Evolutionary conservation across 1,140 invertebrate species (phyloP).

Genomic region (Temnothorax nylanderi): DNA sequence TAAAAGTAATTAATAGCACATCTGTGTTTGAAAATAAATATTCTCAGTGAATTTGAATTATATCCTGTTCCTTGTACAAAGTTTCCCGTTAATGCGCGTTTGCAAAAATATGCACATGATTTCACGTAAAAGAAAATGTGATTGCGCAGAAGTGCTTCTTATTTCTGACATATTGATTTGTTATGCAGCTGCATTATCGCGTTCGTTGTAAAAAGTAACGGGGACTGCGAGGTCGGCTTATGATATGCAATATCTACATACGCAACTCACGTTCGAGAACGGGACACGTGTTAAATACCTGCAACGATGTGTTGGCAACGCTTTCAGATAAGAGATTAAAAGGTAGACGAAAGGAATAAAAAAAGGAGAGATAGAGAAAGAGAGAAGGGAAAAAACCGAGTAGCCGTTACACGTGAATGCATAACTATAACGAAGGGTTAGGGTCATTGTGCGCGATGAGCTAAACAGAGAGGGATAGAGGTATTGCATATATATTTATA

Average conservation of each 20-base stretch:
- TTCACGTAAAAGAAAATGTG: not conserved
- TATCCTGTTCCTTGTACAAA: not conserved
- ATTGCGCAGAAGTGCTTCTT: not conserved
- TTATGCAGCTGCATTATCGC: not conserved
- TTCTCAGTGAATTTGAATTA: not conserved
- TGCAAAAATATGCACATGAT: not conserved
- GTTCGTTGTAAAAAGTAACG: not conserved
- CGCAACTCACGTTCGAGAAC: not conserved
- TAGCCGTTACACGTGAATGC: conserved; percentile 33
- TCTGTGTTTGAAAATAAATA: conserved; percentile 8
- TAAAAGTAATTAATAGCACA: not conserved
- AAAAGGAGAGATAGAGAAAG: not conserved
- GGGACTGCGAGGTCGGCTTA: not conserved
- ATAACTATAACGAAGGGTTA: conserved; percentile 44
- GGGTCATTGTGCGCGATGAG: not conserved
- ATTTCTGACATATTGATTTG: conserved; percentile 14
- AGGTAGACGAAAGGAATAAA: not conserved
- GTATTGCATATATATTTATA: not conserved
- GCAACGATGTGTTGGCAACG: not conserved
- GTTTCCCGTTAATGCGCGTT: not conserved
- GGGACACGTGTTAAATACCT: conserved; percentile 25
- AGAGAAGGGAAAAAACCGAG: not conserved
- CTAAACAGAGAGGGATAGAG: not conserved
- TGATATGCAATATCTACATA: conserved; percentile 1
- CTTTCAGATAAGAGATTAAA: conserved; percentile 38